These are phyloP conservation scores for Sarcophaga peregrina DNA, from an alignment of 1,140 invertebrate genomes.

Conservation along the genomic window DNA sequence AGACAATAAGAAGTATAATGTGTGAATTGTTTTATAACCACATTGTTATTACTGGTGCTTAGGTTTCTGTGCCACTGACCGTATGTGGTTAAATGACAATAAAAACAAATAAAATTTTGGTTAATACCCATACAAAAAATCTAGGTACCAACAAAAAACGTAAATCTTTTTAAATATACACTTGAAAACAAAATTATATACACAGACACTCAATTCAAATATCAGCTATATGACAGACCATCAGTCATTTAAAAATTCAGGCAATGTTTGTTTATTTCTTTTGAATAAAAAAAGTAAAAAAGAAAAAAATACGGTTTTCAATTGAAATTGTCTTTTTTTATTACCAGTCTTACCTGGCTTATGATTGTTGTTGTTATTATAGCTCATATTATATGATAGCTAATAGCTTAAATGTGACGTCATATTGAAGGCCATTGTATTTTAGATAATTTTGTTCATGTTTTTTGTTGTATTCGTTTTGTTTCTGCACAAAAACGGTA, in stretches of 20 bases:
- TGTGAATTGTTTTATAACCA: no score
- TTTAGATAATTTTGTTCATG: neutral
- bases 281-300: neutral
- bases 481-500: neutral
- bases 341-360: neutral
- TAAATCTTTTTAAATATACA: no score
- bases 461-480: no score
- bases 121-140: no score
- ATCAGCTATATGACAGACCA: neutral
- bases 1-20: no score
- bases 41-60: neutral
- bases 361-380: neutral
- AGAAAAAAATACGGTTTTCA: no score
- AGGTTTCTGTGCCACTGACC: conserved; percentile 13
- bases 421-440: conserved; percentile 12
- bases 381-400: neutral
- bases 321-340: neutral
- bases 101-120: no score
- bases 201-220: neutral
- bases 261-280: neutral
- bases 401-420: neutral
- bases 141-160: no score
- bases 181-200: no score
- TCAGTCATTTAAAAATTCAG: conserved; percentile 2
- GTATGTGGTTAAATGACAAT: neutral